A percentile compares a stretch with the other conserved stretches of the same genome.
Evolutionary conservation across 1,140 invertebrate genomes (phyloP).

Genomic region (Diabrotica virgifera): DNA sequence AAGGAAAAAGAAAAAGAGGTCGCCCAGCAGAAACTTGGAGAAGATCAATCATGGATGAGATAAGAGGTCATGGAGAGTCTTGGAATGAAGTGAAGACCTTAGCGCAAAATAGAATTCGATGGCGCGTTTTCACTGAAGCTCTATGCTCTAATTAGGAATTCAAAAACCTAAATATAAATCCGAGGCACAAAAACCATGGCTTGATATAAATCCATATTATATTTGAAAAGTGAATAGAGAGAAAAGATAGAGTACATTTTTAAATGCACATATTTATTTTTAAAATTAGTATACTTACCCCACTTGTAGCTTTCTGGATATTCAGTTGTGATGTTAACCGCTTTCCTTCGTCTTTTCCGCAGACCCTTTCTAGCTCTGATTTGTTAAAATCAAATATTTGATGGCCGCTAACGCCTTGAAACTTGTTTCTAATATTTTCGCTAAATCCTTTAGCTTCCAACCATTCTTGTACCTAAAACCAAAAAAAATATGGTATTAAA

Average conservation of each 20-base stretch:
- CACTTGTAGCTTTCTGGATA: constrained; percentile 71
- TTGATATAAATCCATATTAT: too few species aligned
- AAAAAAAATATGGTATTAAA: neutral
- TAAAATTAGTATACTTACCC: constrained; percentile 56
- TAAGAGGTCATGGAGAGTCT: too few species aligned
- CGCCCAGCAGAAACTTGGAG: too few species aligned
- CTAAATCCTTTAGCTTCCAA: constrained; percentile 73
- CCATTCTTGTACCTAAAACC: constrained; percentile 57
- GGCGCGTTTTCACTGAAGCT: too few species aligned
- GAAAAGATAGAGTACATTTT: neutral
- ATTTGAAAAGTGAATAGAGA: too few species aligned
- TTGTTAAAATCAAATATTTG: constrained; percentile 67
- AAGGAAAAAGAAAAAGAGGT: too few species aligned
- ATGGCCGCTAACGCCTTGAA: constrained; percentile 64
- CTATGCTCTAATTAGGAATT: too few species aligned
- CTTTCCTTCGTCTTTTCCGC: constrained; percentile 67
- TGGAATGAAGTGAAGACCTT: too few species aligned
- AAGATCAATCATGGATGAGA: too few species aligned
- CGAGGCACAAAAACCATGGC: too few species aligned
- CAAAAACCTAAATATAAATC: too few species aligned
- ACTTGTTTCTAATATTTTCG: constrained; percentile 58
- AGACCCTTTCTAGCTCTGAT: constrained; percentile 64
- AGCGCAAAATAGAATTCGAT: too few species aligned
- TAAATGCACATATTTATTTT: neutral
- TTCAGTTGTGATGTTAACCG: constrained; percentile 72